These are phyloP conservation scores for Vanessa tameamea DNA, from an alignment of 1,140 invertebrate genomes.

Conservation along the genomic window DNA sequence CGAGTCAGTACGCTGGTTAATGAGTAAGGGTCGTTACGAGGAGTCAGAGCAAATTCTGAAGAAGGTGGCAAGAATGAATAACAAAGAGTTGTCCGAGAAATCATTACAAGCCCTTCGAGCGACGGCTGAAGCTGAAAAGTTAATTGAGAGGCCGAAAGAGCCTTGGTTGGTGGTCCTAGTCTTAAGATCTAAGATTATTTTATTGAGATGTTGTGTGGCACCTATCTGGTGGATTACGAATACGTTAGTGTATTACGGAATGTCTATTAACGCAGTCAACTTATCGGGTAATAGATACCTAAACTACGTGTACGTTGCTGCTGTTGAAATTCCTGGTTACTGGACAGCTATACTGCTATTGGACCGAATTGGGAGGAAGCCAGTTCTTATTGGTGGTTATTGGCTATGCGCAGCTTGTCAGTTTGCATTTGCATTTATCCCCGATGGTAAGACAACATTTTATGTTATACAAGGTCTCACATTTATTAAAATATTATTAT, in stretches of 20 bases:
- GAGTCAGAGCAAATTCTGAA: slow-evolving; percentile 83
- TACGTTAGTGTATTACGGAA: slow-evolving; percentile 89
- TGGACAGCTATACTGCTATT: slow-evolving; percentile 74
- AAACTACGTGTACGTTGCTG: slow-evolving; percentile 86
- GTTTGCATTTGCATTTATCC: slow-evolving; percentile 64
- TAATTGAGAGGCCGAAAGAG: slow-evolving; percentile 54
- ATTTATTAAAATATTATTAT: neutral
- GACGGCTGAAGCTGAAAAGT: slow-evolving; percentile 59
- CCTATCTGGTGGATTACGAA: slow-evolving; percentile 88
- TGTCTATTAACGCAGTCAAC: slow-evolving; percentile 90
- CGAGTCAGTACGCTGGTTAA: slow-evolving; percentile 88
- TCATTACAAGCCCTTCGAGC: slow-evolving; percentile 73
- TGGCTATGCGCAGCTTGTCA: slow-evolving; percentile 68
- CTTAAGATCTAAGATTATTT: slow-evolving; percentile 81
- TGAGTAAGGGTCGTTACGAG: slow-evolving; percentile 83
- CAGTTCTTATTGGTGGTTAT: slow-evolving; percentile 64
- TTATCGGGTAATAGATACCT: slow-evolving; percentile 85
- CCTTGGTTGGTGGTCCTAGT: slow-evolving; percentile 79
- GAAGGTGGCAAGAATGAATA: slow-evolving; percentile 85
- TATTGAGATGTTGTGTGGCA: slow-evolving; percentile 84
- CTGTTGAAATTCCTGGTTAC: slow-evolving; percentile 88
- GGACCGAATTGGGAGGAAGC: slow-evolving; percentile 62
- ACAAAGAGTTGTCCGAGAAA: slow-evolving; percentile 81
- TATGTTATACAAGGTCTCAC: neutral
- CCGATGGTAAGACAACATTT: slow-evolving; percentile 43